Conservation (phyloP, 1,140 invertebrate species). For the Cryptotermes secundus region DNA sequence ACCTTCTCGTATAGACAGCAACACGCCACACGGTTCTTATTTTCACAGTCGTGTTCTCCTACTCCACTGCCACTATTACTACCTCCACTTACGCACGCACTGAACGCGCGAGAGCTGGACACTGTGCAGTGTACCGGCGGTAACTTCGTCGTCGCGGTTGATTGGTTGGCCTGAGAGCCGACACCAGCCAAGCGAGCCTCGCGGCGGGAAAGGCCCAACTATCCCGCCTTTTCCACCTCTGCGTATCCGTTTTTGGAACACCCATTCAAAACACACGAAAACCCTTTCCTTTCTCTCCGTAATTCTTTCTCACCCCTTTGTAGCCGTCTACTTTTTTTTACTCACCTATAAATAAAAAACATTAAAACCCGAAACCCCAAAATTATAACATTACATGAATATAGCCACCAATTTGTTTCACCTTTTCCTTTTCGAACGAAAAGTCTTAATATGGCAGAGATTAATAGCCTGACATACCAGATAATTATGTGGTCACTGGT, state of each 20-base stretch:
- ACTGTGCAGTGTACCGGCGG: no score
- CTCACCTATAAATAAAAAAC: not conserved
- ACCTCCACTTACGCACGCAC: not conserved
- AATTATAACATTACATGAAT: slow-evolving; percentile 10
- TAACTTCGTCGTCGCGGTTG: no score
- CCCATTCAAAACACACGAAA: slow-evolving; percentile 3
- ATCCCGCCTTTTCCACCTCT: not conserved
- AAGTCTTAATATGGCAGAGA: slow-evolving; percentile 19
- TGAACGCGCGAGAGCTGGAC: not conserved
- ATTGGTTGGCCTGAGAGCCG: not conserved
- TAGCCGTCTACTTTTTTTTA: not conserved
- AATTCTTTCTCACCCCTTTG: not conserved
- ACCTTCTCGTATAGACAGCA: not conserved
- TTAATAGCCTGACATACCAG: not conserved
- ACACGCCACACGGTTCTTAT: not conserved
- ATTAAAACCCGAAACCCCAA: not conserved
- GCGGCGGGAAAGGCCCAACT: not conserved
- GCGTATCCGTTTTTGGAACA: no score
- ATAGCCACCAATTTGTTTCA: not conserved
- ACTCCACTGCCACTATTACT: slow-evolving; percentile 15
- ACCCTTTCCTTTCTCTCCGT: not conserved
- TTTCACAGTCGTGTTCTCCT: not conserved
- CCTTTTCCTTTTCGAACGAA: not conserved
- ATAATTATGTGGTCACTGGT: not conserved
- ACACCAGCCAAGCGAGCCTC: not conserved